phyloP scores from a whole-genome alignment of 2,113 vertebrate species.

The Trichechus manatus region DNA sequence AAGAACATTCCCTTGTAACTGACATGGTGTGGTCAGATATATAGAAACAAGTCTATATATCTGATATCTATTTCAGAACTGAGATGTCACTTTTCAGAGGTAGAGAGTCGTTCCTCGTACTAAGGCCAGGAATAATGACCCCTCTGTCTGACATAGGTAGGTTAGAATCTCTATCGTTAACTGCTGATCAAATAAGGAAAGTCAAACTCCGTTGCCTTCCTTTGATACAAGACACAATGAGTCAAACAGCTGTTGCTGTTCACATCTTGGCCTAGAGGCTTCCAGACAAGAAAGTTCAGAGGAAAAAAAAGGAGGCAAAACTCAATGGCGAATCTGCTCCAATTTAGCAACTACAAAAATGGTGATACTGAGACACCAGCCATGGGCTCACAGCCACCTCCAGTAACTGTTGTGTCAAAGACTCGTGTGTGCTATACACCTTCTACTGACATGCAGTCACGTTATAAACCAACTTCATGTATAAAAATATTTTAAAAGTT shows the following conservation, averaged over 20 bases:
- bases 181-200: not conserved
- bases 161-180: not conserved
- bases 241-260: not conserved
- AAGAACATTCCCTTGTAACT: not conserved
- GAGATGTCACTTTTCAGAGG: slow-evolving; percentile 16
- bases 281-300: not conserved
- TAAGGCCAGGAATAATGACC: not conserved
- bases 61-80: not conserved
- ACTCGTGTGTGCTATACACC: not conserved
- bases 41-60: not conserved
- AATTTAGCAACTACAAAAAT: not conserved
- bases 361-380: not conserved
- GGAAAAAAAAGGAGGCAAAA: slow-evolving; percentile 33
- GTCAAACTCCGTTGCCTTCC: not conserved
- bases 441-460: not conserved
- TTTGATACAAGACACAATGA: not conserved
- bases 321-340: not conserved
- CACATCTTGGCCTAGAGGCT: not conserved
- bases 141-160: not conserved
- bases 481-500: not conserved
- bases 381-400: not conserved
- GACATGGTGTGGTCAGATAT: not conserved
- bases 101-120: not conserved
- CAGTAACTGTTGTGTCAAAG: not conserved
- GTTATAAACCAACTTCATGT: not conserved